Base-by-base conservation (phyloP, 2,888 invertebrate genomes). In the Steromphala cineraria region DNA sequence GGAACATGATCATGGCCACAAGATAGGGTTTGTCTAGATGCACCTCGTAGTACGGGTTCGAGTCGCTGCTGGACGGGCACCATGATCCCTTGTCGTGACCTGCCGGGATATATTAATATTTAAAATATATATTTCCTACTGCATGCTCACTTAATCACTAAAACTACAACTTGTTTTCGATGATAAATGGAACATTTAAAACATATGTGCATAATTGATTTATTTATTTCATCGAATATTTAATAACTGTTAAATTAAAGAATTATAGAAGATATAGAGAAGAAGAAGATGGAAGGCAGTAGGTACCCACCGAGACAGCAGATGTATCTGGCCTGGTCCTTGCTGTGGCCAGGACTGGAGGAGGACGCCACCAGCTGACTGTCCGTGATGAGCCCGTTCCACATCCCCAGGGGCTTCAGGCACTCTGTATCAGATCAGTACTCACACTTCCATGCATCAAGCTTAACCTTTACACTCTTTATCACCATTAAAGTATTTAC, bases 1-100 rank as follows among this genome's bases (percentile, higher is more conserved):
- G 74, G 75, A 89, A 87, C 13, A 40, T 17, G 28, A 89, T 79
- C 4, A 83, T 83, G 40, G 84, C 84, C 67, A 89, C 79, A 15
- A 82, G 81, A 67, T 79, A 82, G 5, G 87, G 87, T 75, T 86
- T 84, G 55, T 75, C 55, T n/a, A 89, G 82, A 8, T 78, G 84
- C 10, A 89, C 83, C 79, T 86, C 81, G 24, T 85, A 83, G 84
- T 83, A 88, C 15, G 89, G 87, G 0, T 75, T n/a, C 0, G 13
- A n/a, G 78, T 89, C 89, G 28, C 19, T 17, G 1, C 19, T 15
- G 0, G 76, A 75, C 28, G 89, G 87, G 40, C 89, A 89, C 89
- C 89, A 89, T 5, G 87, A 87, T 67, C 82, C 84, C n/a, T 78
- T 79, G 21, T 75, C 53, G n/a, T 83, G 67, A 53, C 81, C 84